Base-by-base conservation (phyloP, 2,113 vertebrate species). In the Bungarus multicinctus region DNA sequence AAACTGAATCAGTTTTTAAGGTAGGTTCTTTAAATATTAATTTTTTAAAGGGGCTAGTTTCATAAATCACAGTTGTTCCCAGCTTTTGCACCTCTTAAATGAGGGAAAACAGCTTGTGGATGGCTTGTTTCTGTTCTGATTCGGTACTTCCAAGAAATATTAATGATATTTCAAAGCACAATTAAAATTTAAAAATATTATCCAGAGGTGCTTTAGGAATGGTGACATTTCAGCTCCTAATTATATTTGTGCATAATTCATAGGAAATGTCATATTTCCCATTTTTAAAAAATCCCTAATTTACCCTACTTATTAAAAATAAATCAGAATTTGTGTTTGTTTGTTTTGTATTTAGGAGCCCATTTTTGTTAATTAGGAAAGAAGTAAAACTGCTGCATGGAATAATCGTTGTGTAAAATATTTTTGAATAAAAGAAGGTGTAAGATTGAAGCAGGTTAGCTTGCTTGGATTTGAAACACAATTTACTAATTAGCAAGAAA, bases 21-120 rank as follows among this genome's bases (percentile, higher is more conserved):
- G 98, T 98, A 97, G 94, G 97, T 93, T 55, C 27, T 23, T 95
- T 92, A 87, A 88, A 39, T 81, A 91, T 90, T 87, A 93, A 69
- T 93, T 25, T 95, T 93, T 91, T 74, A 30, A 95, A 58, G 92
- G 1, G 87, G 6, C 58, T 23, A 89, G 90, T 91, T 85, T 88
- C 81, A 4, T 69, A 55, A 92, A 14, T 52, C 50, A 23, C 85
- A 4, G n/a, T 93, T 94, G 85, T 30, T 88, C 11, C 43, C 92
- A 94, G 86, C 12, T 55, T 92, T 89, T 30, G 39, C 93, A 90
- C 9, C 52, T 90, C 16, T 6, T 93, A 95, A 94, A 93, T 69
- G 34, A 87, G 54, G 74, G 89, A 85, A 88, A n/a, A 88, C 25
- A 93, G 89, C 94, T 90, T 53, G 89, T 93, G 91, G 30, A 89